These are phyloP conservation scores for Heptranchias perlo DNA, from an alignment of 2,113 vertebrate genomes.

Conservation along the genomic window DNA sequence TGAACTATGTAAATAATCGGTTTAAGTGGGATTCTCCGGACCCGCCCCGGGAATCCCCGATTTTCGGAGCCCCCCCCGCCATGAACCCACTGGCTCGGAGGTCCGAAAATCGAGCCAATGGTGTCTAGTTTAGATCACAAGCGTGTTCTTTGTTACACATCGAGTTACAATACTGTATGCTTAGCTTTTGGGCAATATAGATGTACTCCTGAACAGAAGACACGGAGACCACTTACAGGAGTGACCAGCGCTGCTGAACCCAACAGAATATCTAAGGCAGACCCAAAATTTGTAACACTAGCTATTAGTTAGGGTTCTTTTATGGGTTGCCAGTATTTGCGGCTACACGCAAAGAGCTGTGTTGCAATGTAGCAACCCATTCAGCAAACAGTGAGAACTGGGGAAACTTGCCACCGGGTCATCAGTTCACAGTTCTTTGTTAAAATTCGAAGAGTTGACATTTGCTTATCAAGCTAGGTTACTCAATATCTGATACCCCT, in stretches of 20 bases:
- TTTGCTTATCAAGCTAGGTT: neutral
- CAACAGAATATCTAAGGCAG: neutral
- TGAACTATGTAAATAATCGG: too few relatives aligned
- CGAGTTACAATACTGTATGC: neutral
- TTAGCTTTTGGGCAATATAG: neutral
- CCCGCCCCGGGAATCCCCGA: too few relatives aligned
- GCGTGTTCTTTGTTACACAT: neutral
- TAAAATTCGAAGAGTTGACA: neutral
- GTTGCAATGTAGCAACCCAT: neutral
- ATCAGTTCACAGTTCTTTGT: neutral
- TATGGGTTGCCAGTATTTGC: neutral
- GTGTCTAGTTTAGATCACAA: neutral
- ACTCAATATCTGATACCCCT: neutral
- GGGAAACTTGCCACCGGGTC: neutral
- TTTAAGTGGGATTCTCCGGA: too few relatives aligned
- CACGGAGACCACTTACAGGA: neutral
- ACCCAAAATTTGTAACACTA: neutral
- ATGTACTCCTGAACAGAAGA: too few relatives aligned
- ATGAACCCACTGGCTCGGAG: too few relatives aligned
- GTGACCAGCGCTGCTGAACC: neutral
- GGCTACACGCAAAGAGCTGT: neutral
- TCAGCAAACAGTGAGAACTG: neutral
- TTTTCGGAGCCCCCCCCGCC: too few relatives aligned
- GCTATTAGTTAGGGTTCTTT: neutral
- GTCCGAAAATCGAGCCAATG: too few relatives aligned